Base-by-base conservation (phyloP, 2,797 vertebrate genomes). In the Knipowitschia caucasica region DNA sequence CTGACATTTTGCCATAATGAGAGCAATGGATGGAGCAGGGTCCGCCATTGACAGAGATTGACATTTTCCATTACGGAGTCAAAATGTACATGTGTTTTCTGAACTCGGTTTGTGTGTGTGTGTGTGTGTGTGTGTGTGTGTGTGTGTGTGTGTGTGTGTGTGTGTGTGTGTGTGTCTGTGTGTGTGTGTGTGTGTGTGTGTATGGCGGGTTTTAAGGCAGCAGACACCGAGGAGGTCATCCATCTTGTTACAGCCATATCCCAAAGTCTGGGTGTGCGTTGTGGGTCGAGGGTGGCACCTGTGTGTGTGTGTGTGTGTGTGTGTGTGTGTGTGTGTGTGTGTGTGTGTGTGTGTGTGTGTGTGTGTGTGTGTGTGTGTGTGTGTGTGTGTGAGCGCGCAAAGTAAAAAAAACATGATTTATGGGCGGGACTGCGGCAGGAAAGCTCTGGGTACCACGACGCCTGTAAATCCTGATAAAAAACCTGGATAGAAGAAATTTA, bases 391-490 rank as follows among this genome's bases (percentile, higher is more conserved):
- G 42, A 55, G 58, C 29, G 59, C 58, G 60, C 25, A 38, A 21
- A 4, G 5, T 35, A 62, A 64, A 73, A 75, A 75, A 79, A 62
- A 67, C 63, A 80, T 90, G 90, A 91, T 91, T 91, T 91, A 91
- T 92, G 83, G 83, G 84, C 75, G 85, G 66, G 77, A 83, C 83
- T 81, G 76, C 69, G 71, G 71, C 73, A 71, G 62, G 80, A 84
- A 86, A 80, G 82, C 84, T 81, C 70, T 50, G 49, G 75, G 81
- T 81, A 85, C 81, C 82, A 67, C 78, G 59, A 80, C 56, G 84
- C 81, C 88, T 89, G 86, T 86, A 90, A 90, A 90, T 89, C 88
- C 87, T 89, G 88, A 90, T 90, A 89, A 89, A 85, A 87, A 87
- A 79, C 77, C 83, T 82, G 88, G 88, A 89, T 90, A 89, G 88